These are phyloP conservation scores for Pseudococcus longispinus DNA, from an alignment of 2,888 invertebrate genomes.

Conservation along the genomic window DNA sequence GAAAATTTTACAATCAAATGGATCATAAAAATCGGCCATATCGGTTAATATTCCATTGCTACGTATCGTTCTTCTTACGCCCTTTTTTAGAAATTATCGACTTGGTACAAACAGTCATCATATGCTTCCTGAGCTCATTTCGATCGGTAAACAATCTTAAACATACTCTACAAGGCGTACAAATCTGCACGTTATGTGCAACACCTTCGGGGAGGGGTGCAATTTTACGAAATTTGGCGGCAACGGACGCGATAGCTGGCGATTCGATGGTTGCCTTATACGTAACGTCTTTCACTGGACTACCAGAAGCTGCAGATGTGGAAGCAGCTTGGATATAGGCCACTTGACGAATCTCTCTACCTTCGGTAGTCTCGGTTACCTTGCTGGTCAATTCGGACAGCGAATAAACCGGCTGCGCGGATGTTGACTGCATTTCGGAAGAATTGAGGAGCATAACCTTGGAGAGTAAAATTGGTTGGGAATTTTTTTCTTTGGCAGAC, in stretches of 20 bases:
- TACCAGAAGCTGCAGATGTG: not conserved
- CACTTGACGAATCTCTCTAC: not conserved
- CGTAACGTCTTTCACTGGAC: not conserved
- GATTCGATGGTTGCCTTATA: not conserved
- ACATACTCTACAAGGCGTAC: not conserved
- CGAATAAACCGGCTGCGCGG: not conserved
- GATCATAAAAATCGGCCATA: not conserved
- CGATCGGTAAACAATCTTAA: not conserved
- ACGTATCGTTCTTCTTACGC: not conserved
- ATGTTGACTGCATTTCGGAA: not conserved
- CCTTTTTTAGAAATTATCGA: not conserved
- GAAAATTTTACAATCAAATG: not conserved
- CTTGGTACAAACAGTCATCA: not conserved
- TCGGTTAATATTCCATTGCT: not conserved
- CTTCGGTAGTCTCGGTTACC: too few species aligned
- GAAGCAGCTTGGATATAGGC: not conserved
- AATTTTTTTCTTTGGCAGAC: not conserved
- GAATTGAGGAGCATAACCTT: conserved; percentile 42
- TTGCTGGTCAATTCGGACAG: not conserved
- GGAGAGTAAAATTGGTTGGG: conserved; percentile 9
- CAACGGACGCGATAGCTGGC: not conserved
- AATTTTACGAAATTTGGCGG: conserved; percentile 42
- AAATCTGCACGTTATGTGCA: not conserved
- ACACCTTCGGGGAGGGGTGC: not conserved
- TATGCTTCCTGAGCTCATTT: not conserved